phyloP scores from a whole-genome alignment of 2,797 vertebrate genomes.

The Hafferia zeledoni region DNA sequence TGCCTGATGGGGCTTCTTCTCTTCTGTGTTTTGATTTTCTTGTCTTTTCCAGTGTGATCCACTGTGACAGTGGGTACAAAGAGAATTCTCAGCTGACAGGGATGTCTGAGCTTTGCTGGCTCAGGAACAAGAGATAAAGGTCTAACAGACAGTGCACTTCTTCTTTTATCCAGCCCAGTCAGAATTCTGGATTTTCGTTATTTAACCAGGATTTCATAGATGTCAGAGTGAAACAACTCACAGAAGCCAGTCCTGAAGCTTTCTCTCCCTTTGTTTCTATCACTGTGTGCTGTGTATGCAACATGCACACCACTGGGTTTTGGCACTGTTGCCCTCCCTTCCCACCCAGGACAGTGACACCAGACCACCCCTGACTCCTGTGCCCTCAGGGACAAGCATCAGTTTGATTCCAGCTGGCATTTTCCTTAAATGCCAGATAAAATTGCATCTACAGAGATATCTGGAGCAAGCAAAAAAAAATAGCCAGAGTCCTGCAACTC shows the following conservation, averaged over 20 bases:
- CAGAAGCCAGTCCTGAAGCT: not conserved
- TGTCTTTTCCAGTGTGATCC: not conserved
- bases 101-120: not conserved
- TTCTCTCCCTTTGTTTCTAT: not conserved
- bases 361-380: accelerated
- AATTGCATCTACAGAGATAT: not conserved
- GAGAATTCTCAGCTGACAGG: not conserved
- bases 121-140: not conserved
- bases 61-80: not conserved
- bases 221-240: not conserved
- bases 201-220: not conserved
- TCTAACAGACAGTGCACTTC: not conserved
- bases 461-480: not conserved
- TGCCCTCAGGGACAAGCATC: not conserved
- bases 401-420: not conserved
- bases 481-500: not conserved
- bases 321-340: not conserved
- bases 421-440: not conserved
- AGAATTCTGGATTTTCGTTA: not conserved
- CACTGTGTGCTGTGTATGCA: not conserved
- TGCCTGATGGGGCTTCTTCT: not conserved
- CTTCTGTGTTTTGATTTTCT: not conserved
- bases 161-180: not conserved
- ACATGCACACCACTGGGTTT: not conserved
- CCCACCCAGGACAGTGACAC: not conserved